Evolutionary conservation across 2,113 vertebrate genomes (phyloP), one percentile per base, ranked within the genome.

Genomic region (Limanda limanda): DNA sequence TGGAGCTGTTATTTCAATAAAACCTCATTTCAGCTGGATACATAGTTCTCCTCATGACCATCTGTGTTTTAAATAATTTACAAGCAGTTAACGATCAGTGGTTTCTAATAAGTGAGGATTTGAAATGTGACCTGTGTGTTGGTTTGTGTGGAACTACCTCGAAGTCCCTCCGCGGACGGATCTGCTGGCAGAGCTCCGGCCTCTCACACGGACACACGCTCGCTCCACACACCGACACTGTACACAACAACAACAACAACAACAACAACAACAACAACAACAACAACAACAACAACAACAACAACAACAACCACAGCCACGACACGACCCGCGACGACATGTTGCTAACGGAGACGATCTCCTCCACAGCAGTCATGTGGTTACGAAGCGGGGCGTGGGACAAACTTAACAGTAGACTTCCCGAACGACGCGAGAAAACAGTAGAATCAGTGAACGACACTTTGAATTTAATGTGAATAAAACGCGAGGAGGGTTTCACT

Each of bases 121-220:
- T 9, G 35, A 37, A 10, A 0, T 37, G 35, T 37, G 9, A 47
- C 14, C 1, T 0, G 14, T 17, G 45, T 15, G 45, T 47, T 15
- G 45, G 37, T 14, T 31, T 9, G 14, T 47, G 21, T 11, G 20
- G 1, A 60, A 21, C 5, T 42, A 94, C 94, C 91, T 95, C 94
- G 15, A 91, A 93, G 68, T 89, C 88, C 75, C 83, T 90, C 60
- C 92, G 63, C 0, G 65, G 68, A 0, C 80, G 88, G 35, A 95
- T 83, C 47, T 77, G 93, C 3, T 76, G 72, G 65, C 94, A 95
- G 11, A 94, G 88, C 45, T 94, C 83, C 47, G 86, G 71, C 13
- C 65, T 81, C 55, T 86, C 82, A 71, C 94, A 95, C 11, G 94
- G 94, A 82, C 94, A 95, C 4, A 31, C 35, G 5, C 14, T 21